Evolutionary conservation across 2,113 vertebrate genomes (phyloP).

Genomic region (Melozone crissalis): DNA sequence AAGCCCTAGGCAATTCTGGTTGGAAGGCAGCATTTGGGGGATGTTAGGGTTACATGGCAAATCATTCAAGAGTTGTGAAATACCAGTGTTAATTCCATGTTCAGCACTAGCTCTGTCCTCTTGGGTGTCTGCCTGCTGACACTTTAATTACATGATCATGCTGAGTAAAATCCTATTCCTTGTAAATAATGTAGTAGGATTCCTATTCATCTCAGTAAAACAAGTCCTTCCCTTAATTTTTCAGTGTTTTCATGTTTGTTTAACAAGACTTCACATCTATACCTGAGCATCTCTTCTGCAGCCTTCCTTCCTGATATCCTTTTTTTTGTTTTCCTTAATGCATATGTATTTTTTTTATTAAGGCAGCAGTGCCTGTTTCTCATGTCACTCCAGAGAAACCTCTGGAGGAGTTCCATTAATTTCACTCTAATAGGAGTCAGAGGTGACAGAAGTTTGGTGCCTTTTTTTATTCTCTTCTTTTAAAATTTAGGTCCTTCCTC

Average conservation of each 20-base stretch:
- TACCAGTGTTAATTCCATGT: not conserved
- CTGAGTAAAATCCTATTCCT: not conserved
- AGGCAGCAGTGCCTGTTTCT: not conserved
- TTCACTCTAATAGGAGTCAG: not conserved
- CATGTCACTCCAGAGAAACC: not conserved
- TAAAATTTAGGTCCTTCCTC: not conserved
- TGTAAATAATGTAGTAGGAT: not conserved
- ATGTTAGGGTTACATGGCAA: not conserved
- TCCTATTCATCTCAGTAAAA: not conserved
- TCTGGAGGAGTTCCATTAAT: not conserved
- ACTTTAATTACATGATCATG: not conserved
- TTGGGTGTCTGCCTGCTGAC: not conserved
- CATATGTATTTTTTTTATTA: not conserved
- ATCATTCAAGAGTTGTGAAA: not conserved
- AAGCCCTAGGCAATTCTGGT: not conserved
- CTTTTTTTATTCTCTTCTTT: not conserved
- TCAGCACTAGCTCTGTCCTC: not conserved
- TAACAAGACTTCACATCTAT: not conserved
- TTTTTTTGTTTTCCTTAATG: not conserved
- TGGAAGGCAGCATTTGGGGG: not conserved
- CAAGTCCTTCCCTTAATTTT: not conserved
- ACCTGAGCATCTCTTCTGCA: not conserved
- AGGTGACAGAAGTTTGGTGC: not conserved
- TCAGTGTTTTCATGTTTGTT: not conserved
- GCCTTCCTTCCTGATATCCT: not conserved